phyloP scores from a whole-genome alignment of 2,888 invertebrate genomes.

The Metopia argyrocephala region DNA sequence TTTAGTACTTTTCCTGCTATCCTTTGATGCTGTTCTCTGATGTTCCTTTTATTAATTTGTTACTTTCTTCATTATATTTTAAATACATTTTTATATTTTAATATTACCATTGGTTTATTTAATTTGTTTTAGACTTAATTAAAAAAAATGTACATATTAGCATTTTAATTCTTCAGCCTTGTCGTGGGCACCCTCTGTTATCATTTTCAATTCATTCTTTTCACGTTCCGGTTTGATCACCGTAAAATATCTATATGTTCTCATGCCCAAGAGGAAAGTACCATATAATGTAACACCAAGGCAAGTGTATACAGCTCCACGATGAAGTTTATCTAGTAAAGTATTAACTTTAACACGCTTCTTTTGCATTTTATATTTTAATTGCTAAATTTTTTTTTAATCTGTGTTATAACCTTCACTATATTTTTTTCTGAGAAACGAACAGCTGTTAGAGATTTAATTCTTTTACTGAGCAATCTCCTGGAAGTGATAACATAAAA shows the following conservation, averaged over 20 bases:
- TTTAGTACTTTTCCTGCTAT: too few species aligned
- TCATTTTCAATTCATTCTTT: slow-evolving; percentile 77
- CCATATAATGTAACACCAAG: slow-evolving; percentile 81
- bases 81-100: background rate
- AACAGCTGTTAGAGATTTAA: background rate
- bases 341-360: slow-evolving; percentile 72
- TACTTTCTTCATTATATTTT: slow-evolving; percentile 5
- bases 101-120: background rate
- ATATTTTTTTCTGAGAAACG: background rate
- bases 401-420: slow-evolving; percentile 27
- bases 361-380: slow-evolving; percentile 73
- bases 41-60: too few species aligned
- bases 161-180: slow-evolving; percentile 76
- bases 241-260: slow-evolving; percentile 79
- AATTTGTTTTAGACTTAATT: slow-evolving; percentile 10
- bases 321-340: slow-evolving; percentile 80
- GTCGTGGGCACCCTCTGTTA: slow-evolving; percentile 79
- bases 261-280: slow-evolving; percentile 78
- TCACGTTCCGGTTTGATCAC: slow-evolving; percentile 79
- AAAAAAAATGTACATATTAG: slow-evolving; percentile 23
- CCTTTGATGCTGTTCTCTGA: too few species aligned
- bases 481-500: background rate
- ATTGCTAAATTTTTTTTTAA: background rate
- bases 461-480: background rate
- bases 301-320: slow-evolving; percentile 80